Percentiles rank a stretch among this genome's conserved stretches.
These are phyloP conservation scores for Drosophila burlai DNA, from an alignment of 1,140 invertebrate species.

Conservation along the genomic window DNA sequence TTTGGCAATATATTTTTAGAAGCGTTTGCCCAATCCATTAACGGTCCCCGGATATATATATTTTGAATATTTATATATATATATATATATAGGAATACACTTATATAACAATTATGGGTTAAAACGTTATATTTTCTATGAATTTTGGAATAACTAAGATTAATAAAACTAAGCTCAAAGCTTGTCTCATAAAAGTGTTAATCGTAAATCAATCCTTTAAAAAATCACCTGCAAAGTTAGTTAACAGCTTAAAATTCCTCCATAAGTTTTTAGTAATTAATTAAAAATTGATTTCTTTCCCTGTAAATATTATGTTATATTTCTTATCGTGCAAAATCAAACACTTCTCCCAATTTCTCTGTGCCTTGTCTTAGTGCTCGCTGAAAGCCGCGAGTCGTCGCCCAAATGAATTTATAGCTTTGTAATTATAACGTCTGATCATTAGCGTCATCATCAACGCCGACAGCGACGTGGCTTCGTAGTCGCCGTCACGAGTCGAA, in stretches of 20 bases:
- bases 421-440: slow-evolving; percentile 71
- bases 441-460: slow-evolving; percentile 59
- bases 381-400: slow-evolving; percentile 7
- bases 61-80: slow-evolving; percentile 19
- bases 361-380: slow-evolving; percentile 3
- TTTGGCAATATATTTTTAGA: slow-evolving; percentile 12
- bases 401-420: slow-evolving; percentile 71
- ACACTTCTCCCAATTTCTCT: slow-evolving; percentile 13
- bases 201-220: neutral
- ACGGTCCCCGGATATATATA: neutral
- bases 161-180: too few relatives aligned
- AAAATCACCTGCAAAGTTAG: too few relatives aligned
- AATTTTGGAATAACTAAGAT: neutral
- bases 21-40: slow-evolving; percentile 38
- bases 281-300: neutral
- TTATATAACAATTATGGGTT: neutral
- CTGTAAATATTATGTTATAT: slow-evolving; percentile 11
- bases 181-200: neutral
- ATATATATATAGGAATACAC: slow-evolving; percentile 4
- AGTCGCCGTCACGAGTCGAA: slow-evolving; percentile 66
- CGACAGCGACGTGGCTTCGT: slow-evolving; percentile 9
- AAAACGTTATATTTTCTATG: neutral
- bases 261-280: neutral
- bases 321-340: neutral
- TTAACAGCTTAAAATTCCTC: too few relatives aligned